These are phyloP conservation scores for Oxystoma pomonae DNA, from an alignment of 2,888 invertebrate species.

Conservation along the genomic window DNA sequence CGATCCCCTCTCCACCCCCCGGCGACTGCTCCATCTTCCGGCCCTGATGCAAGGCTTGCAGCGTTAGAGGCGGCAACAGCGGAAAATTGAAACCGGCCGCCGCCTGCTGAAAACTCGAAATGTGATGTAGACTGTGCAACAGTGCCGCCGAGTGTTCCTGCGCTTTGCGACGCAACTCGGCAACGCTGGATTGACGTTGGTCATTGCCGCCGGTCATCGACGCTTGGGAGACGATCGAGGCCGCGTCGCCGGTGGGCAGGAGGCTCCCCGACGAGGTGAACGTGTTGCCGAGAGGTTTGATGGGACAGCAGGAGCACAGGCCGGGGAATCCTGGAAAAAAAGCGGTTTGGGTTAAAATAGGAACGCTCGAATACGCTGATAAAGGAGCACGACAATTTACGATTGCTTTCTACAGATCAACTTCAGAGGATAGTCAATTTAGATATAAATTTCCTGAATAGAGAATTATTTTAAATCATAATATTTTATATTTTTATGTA, in stretches of 20 bases:
- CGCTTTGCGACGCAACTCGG: slow-evolving; percentile 86
- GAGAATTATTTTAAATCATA: too few relatives aligned
- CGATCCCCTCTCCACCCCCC: slow-evolving; percentile 25
- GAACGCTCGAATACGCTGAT: too few relatives aligned
- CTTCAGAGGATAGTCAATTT: too few relatives aligned
- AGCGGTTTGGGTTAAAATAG: too few relatives aligned
- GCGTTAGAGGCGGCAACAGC: slow-evolving; percentile 49
- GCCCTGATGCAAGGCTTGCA: slow-evolving; percentile 41
- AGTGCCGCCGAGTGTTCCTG: slow-evolving; percentile 93
- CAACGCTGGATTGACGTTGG: slow-evolving; percentile 81
- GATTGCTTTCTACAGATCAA: too few relatives aligned
- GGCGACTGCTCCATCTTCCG: slow-evolving; percentile 43
- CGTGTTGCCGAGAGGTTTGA: slow-evolving; percentile 52
- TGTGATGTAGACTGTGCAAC: slow-evolving; percentile 66
- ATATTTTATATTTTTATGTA: too few relatives aligned
- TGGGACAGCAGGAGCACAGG: slow-evolving; percentile 76
- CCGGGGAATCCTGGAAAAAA: slow-evolving; percentile 65
- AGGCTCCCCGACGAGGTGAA: slow-evolving; percentile 28
- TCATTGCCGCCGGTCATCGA: slow-evolving; percentile 50
- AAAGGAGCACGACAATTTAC: too few relatives aligned
- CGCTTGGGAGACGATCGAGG: slow-evolving; percentile 36
- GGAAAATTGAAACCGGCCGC: slow-evolving; percentile 50
- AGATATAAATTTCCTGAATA: too few relatives aligned
- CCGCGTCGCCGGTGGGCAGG: slow-evolving; percentile 41
- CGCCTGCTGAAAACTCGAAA: slow-evolving; percentile 59